A percentile compares a stretch with the other conserved stretches of the same genome.
phyloP scores from a whole-genome alignment of 2,113 vertebrate genomes.

The Gadus chalcogrammus region DNA sequence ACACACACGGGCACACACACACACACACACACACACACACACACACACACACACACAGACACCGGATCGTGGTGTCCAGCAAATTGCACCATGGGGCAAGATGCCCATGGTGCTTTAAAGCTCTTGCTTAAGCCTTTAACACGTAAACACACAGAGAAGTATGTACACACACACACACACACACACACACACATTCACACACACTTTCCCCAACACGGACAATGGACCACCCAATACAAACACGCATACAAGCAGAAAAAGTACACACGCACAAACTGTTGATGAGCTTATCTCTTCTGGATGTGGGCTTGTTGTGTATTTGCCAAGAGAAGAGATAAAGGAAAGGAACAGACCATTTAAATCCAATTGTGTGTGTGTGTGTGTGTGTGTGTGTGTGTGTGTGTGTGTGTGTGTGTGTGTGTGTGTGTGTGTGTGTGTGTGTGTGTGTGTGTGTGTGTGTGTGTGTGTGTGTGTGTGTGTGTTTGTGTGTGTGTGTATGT shows the following conservation, averaged over 20 bases:
- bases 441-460: too few species aligned
- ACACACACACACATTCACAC: conserved; percentile 21
- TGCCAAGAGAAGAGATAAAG: conserved; percentile 51
- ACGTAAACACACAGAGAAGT: too few species aligned
- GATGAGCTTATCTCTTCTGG: conserved; percentile 59
- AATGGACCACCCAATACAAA: background rate
- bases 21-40: conserved; percentile 5
- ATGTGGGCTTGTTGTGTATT: conserved; percentile 48
- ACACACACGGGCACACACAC: too few species aligned
- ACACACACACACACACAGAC: conserved; percentile 4
- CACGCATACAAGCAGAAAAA: conserved; percentile 12
- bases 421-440: too few species aligned
- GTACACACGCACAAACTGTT: conserved; percentile 32
- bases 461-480: too few species aligned
- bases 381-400: too few species aligned
- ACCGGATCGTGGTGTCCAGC: conserved; percentile 44
- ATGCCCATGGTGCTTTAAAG: conserved; percentile 30
- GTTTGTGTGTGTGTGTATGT: too few species aligned
- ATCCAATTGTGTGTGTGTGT: too few species aligned
- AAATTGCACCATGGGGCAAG: conserved; percentile 39
- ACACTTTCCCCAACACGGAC: background rate
- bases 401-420: too few species aligned
- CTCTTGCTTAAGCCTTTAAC: conserved; percentile 28
- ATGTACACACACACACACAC: too few species aligned
- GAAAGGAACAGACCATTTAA: conserved; percentile 37